A percentile compares a stretch with the other conserved stretches of the same genome.
These are phyloP conservation scores for Dryadula phaetusa DNA, from an alignment of 2,888 invertebrate genomes.

Conservation along the genomic window DNA sequence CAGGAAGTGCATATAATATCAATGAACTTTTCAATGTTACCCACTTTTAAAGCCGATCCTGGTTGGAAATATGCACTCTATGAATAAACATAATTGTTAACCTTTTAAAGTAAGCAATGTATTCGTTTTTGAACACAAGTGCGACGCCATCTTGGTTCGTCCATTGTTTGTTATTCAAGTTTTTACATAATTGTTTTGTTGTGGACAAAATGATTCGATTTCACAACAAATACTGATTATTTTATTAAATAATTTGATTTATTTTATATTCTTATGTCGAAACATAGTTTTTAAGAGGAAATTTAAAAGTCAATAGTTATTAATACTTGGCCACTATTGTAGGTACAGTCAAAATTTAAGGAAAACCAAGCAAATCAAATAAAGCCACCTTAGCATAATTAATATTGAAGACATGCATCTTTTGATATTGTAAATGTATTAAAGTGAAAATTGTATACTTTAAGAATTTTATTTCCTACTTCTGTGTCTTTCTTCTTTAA, in stretches of 20 bases:
- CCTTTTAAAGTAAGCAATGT: conserved; percentile 49
- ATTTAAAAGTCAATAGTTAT: no score
- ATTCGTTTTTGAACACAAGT: conserved; percentile 39
- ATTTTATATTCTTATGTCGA: no score
- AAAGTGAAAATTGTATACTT: not conserved
- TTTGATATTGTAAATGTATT: not conserved
- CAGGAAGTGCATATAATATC: conserved; percentile 83
- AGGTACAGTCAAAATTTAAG: not conserved
- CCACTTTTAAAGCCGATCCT: conserved; percentile 68
- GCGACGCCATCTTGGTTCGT: conserved; percentile 40
- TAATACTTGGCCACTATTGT: not conserved
- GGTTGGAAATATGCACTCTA: conserved; percentile 61
- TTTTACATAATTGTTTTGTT: conserved; percentile 39
- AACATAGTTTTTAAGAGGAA: not conserved
- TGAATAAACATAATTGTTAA: conserved; percentile 51
- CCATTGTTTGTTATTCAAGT: conserved; percentile 43
- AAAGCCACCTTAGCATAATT: not conserved
- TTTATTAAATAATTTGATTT: not conserved
- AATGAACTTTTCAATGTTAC: conserved; percentile 83
- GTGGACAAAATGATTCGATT: conserved; percentile 12
- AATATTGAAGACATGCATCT: not conserved
- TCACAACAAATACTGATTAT: not conserved
- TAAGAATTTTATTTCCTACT: no score
- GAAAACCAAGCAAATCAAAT: not conserved
- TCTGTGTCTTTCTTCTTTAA: no score